Base-by-base conservation (phyloP, 2,113 vertebrate species). In the Leucoraja erinaceus region DNA sequence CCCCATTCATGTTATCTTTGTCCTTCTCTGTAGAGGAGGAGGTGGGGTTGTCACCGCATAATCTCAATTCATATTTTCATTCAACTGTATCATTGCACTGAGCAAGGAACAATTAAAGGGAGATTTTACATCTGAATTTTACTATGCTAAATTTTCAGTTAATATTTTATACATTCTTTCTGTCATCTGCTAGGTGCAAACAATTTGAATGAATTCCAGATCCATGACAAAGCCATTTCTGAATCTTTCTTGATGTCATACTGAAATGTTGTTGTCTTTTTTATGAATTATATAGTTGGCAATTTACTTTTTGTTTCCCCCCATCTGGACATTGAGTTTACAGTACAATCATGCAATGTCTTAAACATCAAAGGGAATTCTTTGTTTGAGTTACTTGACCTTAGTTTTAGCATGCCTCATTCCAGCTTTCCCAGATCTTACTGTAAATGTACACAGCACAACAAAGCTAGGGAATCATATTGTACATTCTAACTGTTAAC, bases 371-470 rank as follows among this genome's bases (percentile, higher is more conserved):
- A 72, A 72, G 68, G 38, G 22, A 91, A 72, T 22, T 72, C 66
- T 90, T 90, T 47, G 61, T 28, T 47, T 28, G 33, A 72, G 16
- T 91, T 25, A 72, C 22, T 47, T 88, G 59, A 61, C 56, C 25
- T 90, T 38, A 54, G 68, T 22, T 91, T 91, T 54, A 91, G n/a
- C 90, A 70, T 90, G 88, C 68, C 68, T 72, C 90, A 91, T 74
- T 91, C 33, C 90, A 72, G 38, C 90, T 25, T 91, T 54, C 5
- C 9, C 61, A 70, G 33, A 74, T 20, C 33, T 54, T 72, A 91
- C 10, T 31, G 22, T 91, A 91, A 91, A 72, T 91, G 66, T 72
- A 72, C 88, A 91, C 90, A 91, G 90, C 68, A 91, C 90, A 91
- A 91, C 38, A 74, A 91, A 72, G 16, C 16, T 91, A 47, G 90